These are phyloP conservation scores for Umimayanthus kanabou DNA, from an alignment of 92 coral and sea anemone species.

Conservation along the genomic window DNA sequence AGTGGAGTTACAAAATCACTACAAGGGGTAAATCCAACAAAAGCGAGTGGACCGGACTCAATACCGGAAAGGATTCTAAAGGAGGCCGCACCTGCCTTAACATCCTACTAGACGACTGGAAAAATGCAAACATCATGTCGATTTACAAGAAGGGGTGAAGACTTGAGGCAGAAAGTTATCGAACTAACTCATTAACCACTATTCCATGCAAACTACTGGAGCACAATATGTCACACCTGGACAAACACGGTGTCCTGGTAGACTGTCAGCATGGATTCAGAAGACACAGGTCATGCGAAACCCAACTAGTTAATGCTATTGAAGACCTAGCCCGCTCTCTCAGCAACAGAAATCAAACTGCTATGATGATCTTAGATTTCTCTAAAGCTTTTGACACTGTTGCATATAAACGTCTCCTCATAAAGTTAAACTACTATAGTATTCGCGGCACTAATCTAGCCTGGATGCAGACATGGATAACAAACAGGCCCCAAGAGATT, in stretches of 20 bases:
- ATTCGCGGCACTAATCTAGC: conserved; percentile 39
- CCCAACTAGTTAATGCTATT: conserved; percentile 34
- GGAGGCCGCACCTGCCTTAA: conserved; percentile 45
- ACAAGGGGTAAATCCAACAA: conserved; percentile 26
- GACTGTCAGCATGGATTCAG: conserved; percentile 34
- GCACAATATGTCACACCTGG: conserved; percentile 46
- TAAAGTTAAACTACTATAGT: conserved; percentile 39
- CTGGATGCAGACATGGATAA: conserved; percentile 36
- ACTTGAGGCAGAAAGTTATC: conserved; percentile 31
- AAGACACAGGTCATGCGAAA: conserved; percentile 14
- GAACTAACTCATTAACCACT: conserved; percentile 45
- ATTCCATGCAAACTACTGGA: conserved; percentile 45
- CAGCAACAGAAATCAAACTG: conserved; percentile 28
- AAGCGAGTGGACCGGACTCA: conserved; percentile 45
- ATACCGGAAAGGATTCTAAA: conserved; percentile 41
- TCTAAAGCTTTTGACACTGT: conserved; percentile 45
- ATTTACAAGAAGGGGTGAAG: conserved; percentile 44
- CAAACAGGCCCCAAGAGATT: conserved; percentile 38
- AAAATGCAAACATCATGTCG: conserved; percentile 40
- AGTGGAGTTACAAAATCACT: conserved; percentile 20
- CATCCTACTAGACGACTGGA: conserved; percentile 51
- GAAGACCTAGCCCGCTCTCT: conserved; percentile 30
- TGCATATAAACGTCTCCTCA: conserved; percentile 25
- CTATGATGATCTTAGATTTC: conserved; percentile 37
- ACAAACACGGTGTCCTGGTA: conserved; percentile 34